Percentiles rank a stretch among this genome's conserved stretches.
Conservation (phyloP, 2,888 invertebrate genomes). For the Scaptodrosophila latifasciaeformis region DNA sequence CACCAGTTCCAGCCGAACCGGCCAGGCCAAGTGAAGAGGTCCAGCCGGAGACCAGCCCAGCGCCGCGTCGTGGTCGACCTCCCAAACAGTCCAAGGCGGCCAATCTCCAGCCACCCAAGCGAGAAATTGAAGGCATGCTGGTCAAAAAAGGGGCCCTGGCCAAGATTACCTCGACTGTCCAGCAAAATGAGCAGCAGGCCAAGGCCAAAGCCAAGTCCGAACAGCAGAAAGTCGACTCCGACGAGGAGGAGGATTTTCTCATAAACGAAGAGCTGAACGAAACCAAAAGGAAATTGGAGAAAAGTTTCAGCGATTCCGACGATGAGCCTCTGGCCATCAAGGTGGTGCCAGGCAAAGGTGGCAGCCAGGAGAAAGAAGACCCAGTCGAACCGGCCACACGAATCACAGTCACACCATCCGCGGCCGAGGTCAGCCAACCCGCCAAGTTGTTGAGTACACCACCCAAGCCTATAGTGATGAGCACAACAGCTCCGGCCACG, state of each 20-base stretch:
- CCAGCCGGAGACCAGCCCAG: constrained; percentile 2
- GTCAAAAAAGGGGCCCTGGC: constrained; percentile 70
- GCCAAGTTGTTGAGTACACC: constrained; percentile 9
- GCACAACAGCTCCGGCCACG: constrained; percentile 8
- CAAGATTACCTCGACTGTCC: constrained; percentile 38
- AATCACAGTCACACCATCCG: neutral
- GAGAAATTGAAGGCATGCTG: constrained; percentile 71
- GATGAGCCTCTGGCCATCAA: constrained; percentile 80
- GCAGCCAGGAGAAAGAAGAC: constrained; percentile 46
- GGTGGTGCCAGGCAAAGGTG: constrained; percentile 70
- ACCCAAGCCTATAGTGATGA: constrained; percentile 14
- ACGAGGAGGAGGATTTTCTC: constrained; percentile 72
- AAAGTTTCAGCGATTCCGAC: constrained; percentile 80
- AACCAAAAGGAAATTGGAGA: constrained; percentile 73
- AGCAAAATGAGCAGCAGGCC: constrained; percentile 34
- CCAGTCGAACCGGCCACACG: constrained; percentile 20
- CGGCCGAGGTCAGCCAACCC: constrained; percentile 28
- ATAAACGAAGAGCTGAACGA: constrained; percentile 71
- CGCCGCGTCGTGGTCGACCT: constrained; percentile 55
- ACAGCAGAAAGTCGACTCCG: constrained; percentile 53
- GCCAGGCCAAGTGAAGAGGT: constrained; percentile 6
- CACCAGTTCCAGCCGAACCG: constrained; percentile 4
- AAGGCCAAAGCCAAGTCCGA: constrained; percentile 57
- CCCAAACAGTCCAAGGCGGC: constrained; percentile 51
- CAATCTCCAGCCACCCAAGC: constrained; percentile 41